These are phyloP conservation scores for Enteromius viviparus DNA, from an alignment of 2,797 vertebrate species.

Conservation along the genomic window DNA sequence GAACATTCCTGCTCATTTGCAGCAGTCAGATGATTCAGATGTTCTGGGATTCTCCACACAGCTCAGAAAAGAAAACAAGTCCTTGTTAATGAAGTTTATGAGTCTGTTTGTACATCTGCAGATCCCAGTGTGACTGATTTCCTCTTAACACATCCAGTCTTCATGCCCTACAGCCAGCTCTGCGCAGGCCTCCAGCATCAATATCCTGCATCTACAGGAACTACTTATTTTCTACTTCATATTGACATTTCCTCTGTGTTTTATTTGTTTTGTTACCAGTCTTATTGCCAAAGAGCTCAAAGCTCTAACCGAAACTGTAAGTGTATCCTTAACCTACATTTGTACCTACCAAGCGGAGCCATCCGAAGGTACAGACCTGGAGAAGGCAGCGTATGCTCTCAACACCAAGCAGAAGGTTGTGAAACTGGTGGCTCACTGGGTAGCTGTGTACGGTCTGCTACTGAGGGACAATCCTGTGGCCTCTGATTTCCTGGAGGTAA, in stretches of 20 bases:
- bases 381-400: slow-evolving; percentile 83
- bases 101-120: slow-evolving; percentile 65
- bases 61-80: slow-evolving; percentile 2
- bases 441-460: slow-evolving; percentile 82
- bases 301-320: background rate
- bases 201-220: slow-evolving; percentile 80
- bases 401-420: slow-evolving; percentile 89
- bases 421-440: slow-evolving; percentile 89
- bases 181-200: slow-evolving; percentile 88
- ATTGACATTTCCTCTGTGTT: background rate
- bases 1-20: slow-evolving; percentile 31
- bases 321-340: slow-evolving; percentile 16
- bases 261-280: background rate
- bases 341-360: slow-evolving; percentile 86
- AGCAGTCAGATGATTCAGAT: slow-evolving; percentile 44
- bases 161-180: slow-evolving; percentile 90
- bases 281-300: background rate
- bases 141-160: slow-evolving; percentile 89
- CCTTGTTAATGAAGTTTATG: slow-evolving; percentile 41
- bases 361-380: slow-evolving; percentile 85
- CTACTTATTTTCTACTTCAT: background rate
- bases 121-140: slow-evolving; percentile 90
- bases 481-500: slow-evolving; percentile 86
- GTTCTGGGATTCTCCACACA: slow-evolving; percentile 21
- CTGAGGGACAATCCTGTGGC: slow-evolving; percentile 84